Base-by-base conservation (phyloP, 2,888 invertebrate genomes). In the Isotomurus palustris region DNA sequence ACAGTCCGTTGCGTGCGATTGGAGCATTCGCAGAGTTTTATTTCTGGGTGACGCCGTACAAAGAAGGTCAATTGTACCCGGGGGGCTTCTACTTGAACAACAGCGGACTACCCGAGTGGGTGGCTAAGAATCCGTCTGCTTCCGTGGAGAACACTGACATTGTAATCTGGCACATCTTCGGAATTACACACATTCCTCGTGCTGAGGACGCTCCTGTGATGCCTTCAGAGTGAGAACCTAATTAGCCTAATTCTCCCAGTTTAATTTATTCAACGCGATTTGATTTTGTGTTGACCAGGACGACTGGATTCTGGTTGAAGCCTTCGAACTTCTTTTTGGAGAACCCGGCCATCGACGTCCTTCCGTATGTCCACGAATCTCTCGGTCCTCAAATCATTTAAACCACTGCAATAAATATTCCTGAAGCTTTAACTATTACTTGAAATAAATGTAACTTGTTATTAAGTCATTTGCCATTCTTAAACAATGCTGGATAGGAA, bases 101-200 rank as follows among this genome's bases (percentile, higher is more conserved):
- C 8, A 52, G 55, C 40, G 66, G 66, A 17, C 52, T 66, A 21
- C 59, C 54, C 1, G 49, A 57, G 22, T 66, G 66, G 66, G 52
- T 61, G 4, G 48, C 25, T 1, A 19, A 41, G 21, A 35, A 65
- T 41, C 10, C 27, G 29, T 44, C 43, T 12, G 59, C 55, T 0
- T 52, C 25, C 22, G 48, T 61, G 43, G 53, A 44, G 2, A 58
- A 66, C 21, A 52, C 25, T 1, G 66, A 66, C 44, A 28, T 66
- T 17, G 66, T 66, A 14, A 14, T 63, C 1, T 66, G 63, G 63
- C 63, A 63, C 27, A 47, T 55, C 21, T 54, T 66, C 32, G 62
- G 63, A 27, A n/a, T 63, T 10, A 51, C 58, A 0, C 66, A 66
- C 48, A 24, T 59, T 25, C 60, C 63, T 0, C 28, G 61, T 22